Conservation (phyloP, 2,797 vertebrate genomes). For the Acipenser oxyrinchus region DNA sequence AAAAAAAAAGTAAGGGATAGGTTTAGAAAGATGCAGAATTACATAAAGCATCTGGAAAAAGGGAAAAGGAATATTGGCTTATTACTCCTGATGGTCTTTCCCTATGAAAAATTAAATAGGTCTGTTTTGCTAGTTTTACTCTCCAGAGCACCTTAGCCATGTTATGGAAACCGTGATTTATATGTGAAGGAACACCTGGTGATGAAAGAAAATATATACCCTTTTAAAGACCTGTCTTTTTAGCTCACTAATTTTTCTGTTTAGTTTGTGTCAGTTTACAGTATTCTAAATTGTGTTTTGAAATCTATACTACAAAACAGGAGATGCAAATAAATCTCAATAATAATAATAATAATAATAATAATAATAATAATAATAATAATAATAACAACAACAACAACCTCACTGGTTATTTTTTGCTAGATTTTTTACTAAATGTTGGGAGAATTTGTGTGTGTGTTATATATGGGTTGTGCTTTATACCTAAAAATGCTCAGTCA, state of each 20-base stretch:
- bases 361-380: too few species aligned
- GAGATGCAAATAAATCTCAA: too few species aligned
- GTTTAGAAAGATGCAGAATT: slow-evolving; percentile 84
- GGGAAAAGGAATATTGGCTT: slow-evolving; percentile 89
- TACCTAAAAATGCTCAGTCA: too few species aligned
- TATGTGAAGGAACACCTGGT: slow-evolving; percentile 87
- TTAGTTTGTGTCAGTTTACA: background rate
- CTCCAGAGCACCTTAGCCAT: slow-evolving; percentile 78
- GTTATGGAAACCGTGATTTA: slow-evolving; percentile 94
- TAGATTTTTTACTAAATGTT: too few species aligned
- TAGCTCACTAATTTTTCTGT: slow-evolving; percentile 46
- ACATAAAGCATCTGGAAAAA: slow-evolving; percentile 95
- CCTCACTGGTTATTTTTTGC: background rate
- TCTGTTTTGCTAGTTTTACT: slow-evolving; percentile 92
- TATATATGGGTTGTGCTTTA: too few species aligned
- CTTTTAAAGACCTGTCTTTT: slow-evolving; percentile 45
- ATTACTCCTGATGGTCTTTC: slow-evolving; percentile 87
- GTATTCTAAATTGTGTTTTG: background rate
- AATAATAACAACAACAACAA: background rate
- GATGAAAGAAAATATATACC: slow-evolving; percentile 77
- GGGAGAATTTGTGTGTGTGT: too few species aligned
- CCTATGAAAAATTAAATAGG: slow-evolving; percentile 97
- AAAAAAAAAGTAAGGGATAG: slow-evolving; percentile 71
- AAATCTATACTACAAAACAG: too few species aligned
- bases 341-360: too few species aligned